Evolutionary conservation across 1,140 invertebrate species (phyloP), one percentile per base, ranked within the genome.

Genomic region (Bombyx mandarina): DNA sequence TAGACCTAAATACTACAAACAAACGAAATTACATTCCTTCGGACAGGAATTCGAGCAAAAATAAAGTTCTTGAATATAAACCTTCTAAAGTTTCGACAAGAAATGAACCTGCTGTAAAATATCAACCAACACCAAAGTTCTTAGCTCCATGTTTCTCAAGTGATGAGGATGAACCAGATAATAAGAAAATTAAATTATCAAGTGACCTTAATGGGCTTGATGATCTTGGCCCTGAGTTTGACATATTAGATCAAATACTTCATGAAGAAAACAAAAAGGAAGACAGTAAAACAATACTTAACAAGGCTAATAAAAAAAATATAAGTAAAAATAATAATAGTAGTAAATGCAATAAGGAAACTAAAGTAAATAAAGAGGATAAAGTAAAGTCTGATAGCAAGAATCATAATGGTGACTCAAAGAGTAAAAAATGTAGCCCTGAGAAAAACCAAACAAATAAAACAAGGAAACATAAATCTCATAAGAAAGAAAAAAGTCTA

Each of bases 221-320:
- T 77, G 83, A 87, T 58, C 65, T 89, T 58, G 80, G 81, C 6
- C 67, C 82, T 49, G 86, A 89, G 63, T 88, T 88, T 81, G 86
- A 88, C 71, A 85, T 88, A 26, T 71, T 88, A 59, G 86, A 79
- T 62, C 82, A 88, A 75, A 88, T 89, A 65, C 69, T 89, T 61
- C 79, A 87, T 74, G 86, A 89, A 74, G 86, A 88, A 72, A 87
- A 81, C 64, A 45, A 54, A 52, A 65, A 59, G 53, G 60, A 69
- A 55, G 66, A 74, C 61, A 43, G 46, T 61, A 69, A 59, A 61
- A 51, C 46, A 57, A 73, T 62, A 55, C 54, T 60, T 4, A 35
- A 42, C 10, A 56, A 45, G 47, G 22, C 7, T 52, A 5, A 45
- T 22, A 58, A 52, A 35, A 58, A 52, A 35, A 45, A 52, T 12